Evolutionary conservation across 2,797 vertebrate genomes (phyloP).

Genomic region (Peromyscus melanophrys): DNA sequence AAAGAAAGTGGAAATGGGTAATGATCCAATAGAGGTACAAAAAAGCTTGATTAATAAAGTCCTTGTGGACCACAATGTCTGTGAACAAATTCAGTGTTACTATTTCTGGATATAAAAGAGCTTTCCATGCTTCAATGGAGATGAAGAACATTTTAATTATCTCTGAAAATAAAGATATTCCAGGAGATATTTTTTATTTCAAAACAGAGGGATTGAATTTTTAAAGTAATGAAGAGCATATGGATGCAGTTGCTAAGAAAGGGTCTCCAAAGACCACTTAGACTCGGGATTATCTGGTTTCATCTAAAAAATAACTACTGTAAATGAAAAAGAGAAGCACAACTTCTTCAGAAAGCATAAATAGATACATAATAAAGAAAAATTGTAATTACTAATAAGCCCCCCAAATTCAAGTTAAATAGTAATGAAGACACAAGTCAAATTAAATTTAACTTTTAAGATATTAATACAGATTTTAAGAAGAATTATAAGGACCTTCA

Average conservation of each 20-base stretch:
- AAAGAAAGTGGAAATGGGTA: not conserved
- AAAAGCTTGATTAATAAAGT: slow-evolving; percentile 8
- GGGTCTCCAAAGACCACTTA: not conserved
- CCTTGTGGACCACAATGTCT: not conserved
- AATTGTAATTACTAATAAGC: not conserved
- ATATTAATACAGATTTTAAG: slow-evolving; percentile 12
- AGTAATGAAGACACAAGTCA: slow-evolving; percentile 29
- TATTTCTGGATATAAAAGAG: slow-evolving; percentile 38
- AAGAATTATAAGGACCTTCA: slow-evolving; percentile 29
- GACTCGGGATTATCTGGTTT: not conserved
- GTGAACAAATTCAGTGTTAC: not conserved
- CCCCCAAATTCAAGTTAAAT: not conserved
- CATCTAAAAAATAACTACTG: not conserved
- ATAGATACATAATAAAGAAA: slow-evolving; percentile 3
- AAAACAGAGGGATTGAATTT: slow-evolving; percentile 22
- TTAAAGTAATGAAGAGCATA: slow-evolving; percentile 33
- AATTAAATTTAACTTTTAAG: slow-evolving; percentile 27
- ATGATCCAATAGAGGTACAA: not conserved
- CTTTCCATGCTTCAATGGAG: slow-evolving; percentile 20
- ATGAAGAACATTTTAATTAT: slow-evolving; percentile 12
- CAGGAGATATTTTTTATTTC: slow-evolving; percentile 42
- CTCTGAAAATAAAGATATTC: slow-evolving; percentile 55
- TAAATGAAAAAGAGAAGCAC: slow-evolving; percentile 14
- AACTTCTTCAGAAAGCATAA: not conserved
- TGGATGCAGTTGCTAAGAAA: not conserved